These are phyloP conservation scores for Orussus abietinus DNA, from an alignment of 1,140 invertebrate genomes.

Conservation along the genomic window DNA sequence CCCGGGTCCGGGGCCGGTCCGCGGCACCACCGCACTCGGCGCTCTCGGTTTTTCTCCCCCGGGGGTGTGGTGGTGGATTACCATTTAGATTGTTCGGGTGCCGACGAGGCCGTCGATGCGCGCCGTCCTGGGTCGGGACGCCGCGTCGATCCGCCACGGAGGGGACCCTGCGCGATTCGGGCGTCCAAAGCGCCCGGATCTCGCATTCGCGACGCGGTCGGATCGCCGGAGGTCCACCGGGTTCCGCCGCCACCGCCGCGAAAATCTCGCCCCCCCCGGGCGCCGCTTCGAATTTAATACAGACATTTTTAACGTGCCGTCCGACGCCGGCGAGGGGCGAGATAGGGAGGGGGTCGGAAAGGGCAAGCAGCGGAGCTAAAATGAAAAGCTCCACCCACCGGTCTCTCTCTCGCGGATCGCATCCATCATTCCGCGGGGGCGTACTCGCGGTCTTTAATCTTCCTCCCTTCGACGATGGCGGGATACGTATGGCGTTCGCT, in stretches of 20 bases:
- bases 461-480: conserved; percentile 20
- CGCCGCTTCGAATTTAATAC: background rate
- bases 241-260: background rate
- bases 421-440: conserved; percentile 54
- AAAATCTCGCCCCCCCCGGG: background rate
- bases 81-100: conserved; percentile 49
- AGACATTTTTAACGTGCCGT: no score
- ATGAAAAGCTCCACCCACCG: conserved; percentile 49
- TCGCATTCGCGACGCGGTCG: no score
- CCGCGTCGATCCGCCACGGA: no score
- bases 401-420: conserved; percentile 38
- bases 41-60: conserved; percentile 33
- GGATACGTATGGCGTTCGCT: background rate
- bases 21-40: conserved; percentile 20
- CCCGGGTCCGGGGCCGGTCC: conserved; percentile 5
- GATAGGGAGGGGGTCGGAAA: conserved; percentile 12
- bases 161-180: no score
- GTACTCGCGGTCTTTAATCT: conserved; percentile 53
- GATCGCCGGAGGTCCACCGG: conserved; percentile 1
- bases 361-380: conserved; percentile 19
- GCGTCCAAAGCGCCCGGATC: no score
- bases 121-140: no score
- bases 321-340: conserved; percentile 16
- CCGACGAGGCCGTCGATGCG: background rate
- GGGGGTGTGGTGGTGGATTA: conserved; percentile 49